Conservation (phyloP, 2,888 invertebrate species). For the Sturmia bella region DNA sequence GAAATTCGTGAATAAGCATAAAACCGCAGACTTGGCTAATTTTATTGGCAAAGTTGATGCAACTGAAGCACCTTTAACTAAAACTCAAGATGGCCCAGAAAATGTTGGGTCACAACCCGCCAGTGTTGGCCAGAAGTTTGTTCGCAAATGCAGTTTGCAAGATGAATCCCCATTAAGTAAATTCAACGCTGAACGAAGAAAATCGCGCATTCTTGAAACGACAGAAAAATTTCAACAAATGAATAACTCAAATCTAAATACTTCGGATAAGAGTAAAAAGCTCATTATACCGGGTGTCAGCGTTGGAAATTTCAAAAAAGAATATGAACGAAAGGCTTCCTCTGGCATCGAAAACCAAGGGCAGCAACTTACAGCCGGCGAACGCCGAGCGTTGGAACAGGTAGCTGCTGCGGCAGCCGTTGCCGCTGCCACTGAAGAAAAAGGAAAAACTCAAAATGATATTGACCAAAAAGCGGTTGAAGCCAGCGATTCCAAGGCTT, state of each 20-base stretch:
- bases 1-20: constrained; percentile 82
- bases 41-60: constrained; percentile 76
- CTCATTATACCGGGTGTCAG: constrained; percentile 91
- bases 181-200: constrained; percentile 84
- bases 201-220: constrained; percentile 87
- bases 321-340: constrained; percentile 91
- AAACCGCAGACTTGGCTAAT: constrained; percentile 81
- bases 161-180: constrained; percentile 79
- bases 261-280: constrained; percentile 87
- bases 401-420: constrained; percentile 76
- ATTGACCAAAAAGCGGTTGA: constrained; percentile 71
- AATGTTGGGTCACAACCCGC: neutral
- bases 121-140: constrained; percentile 71
- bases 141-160: constrained; percentile 81
- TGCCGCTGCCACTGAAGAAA: constrained; percentile 44
- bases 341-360: constrained; percentile 82
- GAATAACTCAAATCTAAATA: constrained; percentile 71
- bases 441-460: constrained; percentile 62
- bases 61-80: constrained; percentile 26
- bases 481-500: constrained; percentile 84
- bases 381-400: constrained; percentile 77
- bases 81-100: constrained; percentile 40
- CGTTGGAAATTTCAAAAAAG: constrained; percentile 93
- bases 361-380: constrained; percentile 79
- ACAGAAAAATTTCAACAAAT: constrained; percentile 87